Evolutionary conservation across 2,797 vertebrate species (phyloP).

Genomic region (Falco novaeseelandiae): DNA sequence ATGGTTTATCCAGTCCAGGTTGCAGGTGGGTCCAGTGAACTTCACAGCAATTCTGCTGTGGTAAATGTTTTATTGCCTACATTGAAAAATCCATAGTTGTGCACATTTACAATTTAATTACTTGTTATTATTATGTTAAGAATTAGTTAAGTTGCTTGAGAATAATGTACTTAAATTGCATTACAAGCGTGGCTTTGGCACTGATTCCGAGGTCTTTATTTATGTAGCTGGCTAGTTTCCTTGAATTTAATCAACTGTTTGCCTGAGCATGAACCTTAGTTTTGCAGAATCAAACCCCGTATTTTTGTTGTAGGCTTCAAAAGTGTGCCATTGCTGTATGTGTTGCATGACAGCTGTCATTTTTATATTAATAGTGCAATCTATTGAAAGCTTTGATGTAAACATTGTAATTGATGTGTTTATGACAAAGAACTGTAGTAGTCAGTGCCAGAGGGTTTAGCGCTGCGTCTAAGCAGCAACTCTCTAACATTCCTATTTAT

Average conservation of each 20-base stretch:
- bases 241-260: not conserved
- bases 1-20: no score
- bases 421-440: not conserved
- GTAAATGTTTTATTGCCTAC: not conserved
- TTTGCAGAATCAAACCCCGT: not conserved
- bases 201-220: not conserved
- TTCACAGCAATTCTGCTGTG: not conserved
- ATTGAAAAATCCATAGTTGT: not conserved
- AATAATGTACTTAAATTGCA: not conserved
- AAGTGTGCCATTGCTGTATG: not conserved
- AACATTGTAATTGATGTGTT: slow-evolving; percentile 22
- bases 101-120: not conserved
- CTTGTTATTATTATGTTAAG: not conserved
- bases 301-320: not conserved
- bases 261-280: not conserved
- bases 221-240: not conserved
- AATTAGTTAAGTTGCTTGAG: not conserved
- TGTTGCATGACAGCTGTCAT: slow-evolving; percentile 29
- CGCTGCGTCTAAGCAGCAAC: not conserved
- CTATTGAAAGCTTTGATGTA: not conserved
- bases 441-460: not conserved
- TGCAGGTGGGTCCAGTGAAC: not conserved
- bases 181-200: not conserved
- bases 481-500: not conserved
- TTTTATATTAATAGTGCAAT: not conserved